Evolutionary conservation across 2,797 vertebrate genomes (phyloP).

Genomic region (Carcharodon carcharias): DNA sequence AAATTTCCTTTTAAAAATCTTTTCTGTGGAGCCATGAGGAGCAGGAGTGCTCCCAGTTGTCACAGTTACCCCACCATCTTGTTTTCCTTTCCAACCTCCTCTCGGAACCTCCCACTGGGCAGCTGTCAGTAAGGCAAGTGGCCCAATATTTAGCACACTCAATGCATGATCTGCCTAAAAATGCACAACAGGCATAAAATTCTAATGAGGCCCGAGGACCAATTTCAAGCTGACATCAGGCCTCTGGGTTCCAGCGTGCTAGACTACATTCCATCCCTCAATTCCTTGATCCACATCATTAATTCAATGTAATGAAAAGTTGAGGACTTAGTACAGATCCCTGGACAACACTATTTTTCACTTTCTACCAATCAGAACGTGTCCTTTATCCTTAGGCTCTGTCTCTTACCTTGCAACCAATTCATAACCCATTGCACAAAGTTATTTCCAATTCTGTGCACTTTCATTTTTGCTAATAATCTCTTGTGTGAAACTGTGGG

Average conservation of each 20-base stretch:
- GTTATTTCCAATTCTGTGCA: not conserved
- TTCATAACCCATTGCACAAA: not conserved
- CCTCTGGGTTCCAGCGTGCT: not conserved
- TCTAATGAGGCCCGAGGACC: not conserved
- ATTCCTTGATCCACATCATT: not conserved
- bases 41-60: not conserved
- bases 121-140: not conserved
- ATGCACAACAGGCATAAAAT: not conserved
- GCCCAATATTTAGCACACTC: not conserved
- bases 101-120: not conserved
- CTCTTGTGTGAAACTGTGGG: not conserved
- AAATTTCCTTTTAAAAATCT: not conserved
- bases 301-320: not conserved
- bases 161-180: not conserved
- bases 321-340: not conserved
- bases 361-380: not conserved
- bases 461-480: not conserved
- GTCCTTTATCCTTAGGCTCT: not conserved
- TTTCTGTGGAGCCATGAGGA: not conserved
- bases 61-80: not conserved
- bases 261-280: not conserved
- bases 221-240: not conserved
- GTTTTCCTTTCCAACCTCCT: not conserved
- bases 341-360: no score
- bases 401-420: not conserved